phyloP scores from a whole-genome alignment of 2,113 vertebrate genomes.

The Phaetusa simplex region DNA sequence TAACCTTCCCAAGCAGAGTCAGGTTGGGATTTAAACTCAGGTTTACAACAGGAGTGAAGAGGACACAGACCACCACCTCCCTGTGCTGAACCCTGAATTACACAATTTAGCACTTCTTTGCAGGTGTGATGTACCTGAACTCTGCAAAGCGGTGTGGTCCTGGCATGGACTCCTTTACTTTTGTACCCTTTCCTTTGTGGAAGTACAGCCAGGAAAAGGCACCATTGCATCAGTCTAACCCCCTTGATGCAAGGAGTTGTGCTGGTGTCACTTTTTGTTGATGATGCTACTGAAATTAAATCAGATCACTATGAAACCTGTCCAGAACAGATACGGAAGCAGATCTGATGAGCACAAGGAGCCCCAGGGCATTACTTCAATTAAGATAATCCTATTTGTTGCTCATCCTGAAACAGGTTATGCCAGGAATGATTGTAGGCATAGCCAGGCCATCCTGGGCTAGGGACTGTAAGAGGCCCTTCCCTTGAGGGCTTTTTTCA shows the following conservation, averaged over 20 bases:
- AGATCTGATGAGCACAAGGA: neutral
- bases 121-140: neutral
- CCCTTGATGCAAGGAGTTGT: neutral
- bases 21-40: neutral
- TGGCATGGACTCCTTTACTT: neutral
- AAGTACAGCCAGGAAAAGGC: neutral
- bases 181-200: neutral
- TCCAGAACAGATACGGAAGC: neutral
- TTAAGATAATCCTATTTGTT: slow-evolving; percentile 2
- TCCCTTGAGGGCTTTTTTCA: neutral
- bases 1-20: neutral
- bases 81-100: neutral
- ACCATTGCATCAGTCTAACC: neutral
- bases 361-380: neutral
- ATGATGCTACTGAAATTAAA: neutral
- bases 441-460: neutral
- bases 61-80: neutral
- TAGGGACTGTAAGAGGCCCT: neutral
- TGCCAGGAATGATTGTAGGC: neutral
- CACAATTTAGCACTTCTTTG: neutral
- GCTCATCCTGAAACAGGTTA: neutral
- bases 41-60: neutral
- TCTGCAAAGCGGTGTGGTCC: neutral
- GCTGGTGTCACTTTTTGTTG: neutral
- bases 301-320: neutral